Evolutionary conservation across 1,140 invertebrate genomes (phyloP).

Genomic region (Polyergus mexicanus): DNA sequence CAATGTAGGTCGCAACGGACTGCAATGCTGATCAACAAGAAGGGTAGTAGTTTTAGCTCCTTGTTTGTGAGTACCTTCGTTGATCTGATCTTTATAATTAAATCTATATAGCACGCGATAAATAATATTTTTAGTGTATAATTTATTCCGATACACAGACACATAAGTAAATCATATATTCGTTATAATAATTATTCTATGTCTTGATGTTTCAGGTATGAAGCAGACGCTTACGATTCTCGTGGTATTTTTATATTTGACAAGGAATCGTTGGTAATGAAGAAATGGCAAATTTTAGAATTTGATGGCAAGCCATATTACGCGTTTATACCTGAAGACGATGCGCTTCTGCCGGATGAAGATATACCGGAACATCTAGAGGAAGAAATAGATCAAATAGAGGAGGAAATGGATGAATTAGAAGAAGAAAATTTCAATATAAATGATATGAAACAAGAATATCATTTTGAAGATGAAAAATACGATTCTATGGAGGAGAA

Average conservation of each 20-base stretch:
- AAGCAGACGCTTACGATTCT: constrained; percentile 68
- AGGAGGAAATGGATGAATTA: constrained; percentile 28
- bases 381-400: constrained; percentile 24
- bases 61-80: constrained; percentile 58
- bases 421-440: not conserved
- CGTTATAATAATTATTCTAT: constrained; percentile 47
- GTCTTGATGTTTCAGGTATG: constrained; percentile 82
- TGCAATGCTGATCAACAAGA: constrained; percentile 55
- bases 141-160: not conserved
- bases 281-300: constrained; percentile 85
- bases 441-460: constrained; percentile 44
- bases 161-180: not conserved
- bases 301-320: constrained; percentile 85
- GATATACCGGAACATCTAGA: constrained; percentile 79
- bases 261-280: constrained; percentile 84
- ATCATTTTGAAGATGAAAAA: constrained; percentile 43
- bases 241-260: constrained; percentile 84
- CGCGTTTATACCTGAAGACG: constrained; percentile 84
- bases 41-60: constrained; percentile 56
- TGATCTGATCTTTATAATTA: constrained; percentile 49
- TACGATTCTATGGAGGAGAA: constrained; percentile 68
- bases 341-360: constrained; percentile 75
- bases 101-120: constrained; percentile 14
- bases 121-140: constrained; percentile 6
- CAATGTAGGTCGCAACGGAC: constrained; percentile 43